A percentile compares a stretch with the other conserved stretches of the same genome.
Conservation (phyloP, 2,113 vertebrate genomes). For the Alaudala cheleensis region DNA sequence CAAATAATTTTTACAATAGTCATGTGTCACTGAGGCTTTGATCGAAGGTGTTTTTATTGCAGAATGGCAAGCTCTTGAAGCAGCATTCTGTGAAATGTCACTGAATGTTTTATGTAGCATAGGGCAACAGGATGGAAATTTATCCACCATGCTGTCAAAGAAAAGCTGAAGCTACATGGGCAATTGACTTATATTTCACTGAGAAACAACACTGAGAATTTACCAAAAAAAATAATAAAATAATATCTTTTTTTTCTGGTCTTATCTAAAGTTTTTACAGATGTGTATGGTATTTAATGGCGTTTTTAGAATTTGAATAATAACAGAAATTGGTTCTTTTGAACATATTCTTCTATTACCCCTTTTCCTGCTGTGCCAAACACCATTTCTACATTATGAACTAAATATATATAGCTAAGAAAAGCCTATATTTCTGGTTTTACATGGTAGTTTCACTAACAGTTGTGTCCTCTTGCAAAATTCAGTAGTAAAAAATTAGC, state of each 20-base stretch:
- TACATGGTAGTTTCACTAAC: background rate
- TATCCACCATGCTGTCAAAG: background rate
- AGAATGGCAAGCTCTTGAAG: background rate
- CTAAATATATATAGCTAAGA: background rate
- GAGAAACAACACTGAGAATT: background rate
- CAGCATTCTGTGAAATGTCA: background rate
- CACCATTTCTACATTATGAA: background rate
- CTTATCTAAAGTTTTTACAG: background rate
- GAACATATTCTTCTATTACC: background rate
- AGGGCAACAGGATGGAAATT: background rate
- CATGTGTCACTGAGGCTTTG: background rate
- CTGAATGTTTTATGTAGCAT: background rate
- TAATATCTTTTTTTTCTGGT: background rate
- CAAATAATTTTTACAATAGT: background rate
- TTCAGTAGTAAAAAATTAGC: background rate
- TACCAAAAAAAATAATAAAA: background rate
- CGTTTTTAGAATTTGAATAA: background rate
- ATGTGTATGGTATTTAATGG: background rate
- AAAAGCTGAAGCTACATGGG: background rate
- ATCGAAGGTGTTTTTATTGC: background rate
- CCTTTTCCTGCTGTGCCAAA: background rate
- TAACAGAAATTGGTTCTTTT: background rate
- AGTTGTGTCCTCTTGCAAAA: background rate
- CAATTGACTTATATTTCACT: background rate
- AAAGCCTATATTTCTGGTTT: background rate